Evolutionary conservation across 2,113 vertebrate genomes (phyloP).

Genomic region (Sciurus niger): DNA sequence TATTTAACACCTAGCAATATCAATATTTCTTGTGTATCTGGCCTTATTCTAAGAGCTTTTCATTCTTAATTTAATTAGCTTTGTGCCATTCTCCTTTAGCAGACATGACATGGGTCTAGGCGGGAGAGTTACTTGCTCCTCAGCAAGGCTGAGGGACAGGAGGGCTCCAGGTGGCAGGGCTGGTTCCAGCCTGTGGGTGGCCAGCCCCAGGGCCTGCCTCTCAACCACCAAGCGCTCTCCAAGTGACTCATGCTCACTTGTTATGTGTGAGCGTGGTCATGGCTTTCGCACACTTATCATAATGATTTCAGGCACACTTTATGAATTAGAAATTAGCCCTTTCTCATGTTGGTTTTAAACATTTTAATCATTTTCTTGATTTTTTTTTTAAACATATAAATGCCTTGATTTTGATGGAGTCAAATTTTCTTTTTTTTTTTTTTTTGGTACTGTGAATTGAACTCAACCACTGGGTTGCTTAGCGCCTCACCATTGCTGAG

Average conservation of each 20-base stretch:
- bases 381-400: not conserved
- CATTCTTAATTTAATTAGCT: not conserved
- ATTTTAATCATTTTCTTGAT: not conserved
- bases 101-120: not conserved
- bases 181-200: not conserved
- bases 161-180: not conserved
- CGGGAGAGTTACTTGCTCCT: not conserved
- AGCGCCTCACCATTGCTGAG: no score
- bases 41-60: not conserved
- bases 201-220: not conserved
- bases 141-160: not conserved
- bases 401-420: not conserved
- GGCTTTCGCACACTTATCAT: not conserved
- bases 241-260: not conserved
- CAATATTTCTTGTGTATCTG: not conserved
- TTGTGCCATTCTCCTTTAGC: not conserved
- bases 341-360: slow-evolving; percentile 50
- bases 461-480: no score
- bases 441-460: no score
- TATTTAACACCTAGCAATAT: not conserved
- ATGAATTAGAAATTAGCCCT: not conserved
- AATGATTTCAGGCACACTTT: not conserved
- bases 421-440: not conserved
- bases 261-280: not conserved
- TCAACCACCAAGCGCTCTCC: not conserved